A percentile compares a stretch with the other conserved stretches of the same genome.
Conservation (phyloP, 2,113 vertebrate species). For the Microtus richardsoni region DNA sequence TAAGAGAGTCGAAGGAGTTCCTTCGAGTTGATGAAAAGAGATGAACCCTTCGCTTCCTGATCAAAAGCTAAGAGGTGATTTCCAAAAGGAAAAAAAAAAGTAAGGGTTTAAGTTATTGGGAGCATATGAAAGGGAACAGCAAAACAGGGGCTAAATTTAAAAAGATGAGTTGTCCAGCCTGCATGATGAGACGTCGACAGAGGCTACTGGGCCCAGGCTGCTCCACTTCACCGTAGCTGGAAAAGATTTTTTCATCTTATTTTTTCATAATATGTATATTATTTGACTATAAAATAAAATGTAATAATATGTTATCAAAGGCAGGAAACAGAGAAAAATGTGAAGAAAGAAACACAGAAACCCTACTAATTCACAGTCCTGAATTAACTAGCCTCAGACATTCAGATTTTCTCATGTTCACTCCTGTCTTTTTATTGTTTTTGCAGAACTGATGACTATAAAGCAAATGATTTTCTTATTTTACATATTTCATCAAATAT, state of each 20-base stretch:
- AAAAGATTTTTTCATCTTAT: background rate
- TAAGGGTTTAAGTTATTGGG: background rate
- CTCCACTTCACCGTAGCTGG: background rate
- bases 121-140: background rate
- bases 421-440: background rate
- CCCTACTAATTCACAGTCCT: background rate
- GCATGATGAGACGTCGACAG: background rate
- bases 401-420: constrained; percentile 37
- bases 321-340: background rate
- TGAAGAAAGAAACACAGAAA: constrained; percentile 1
- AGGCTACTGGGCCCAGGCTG: background rate
- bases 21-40: background rate
- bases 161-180: background rate
- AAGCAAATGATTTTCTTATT: constrained; percentile 38
- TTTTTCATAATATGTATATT: background rate
- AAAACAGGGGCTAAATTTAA: background rate
- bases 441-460: constrained; percentile 44
- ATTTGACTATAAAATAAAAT: constrained; percentile 36
- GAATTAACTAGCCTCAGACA: background rate
- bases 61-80: background rate
- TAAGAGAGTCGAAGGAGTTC: background rate
- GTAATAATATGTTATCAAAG: background rate
- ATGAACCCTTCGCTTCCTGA: background rate
- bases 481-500: constrained; percentile 66
- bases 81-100: constrained; percentile 13